Evolutionary conservation across 2,113 vertebrate species (phyloP), one percentile per base, ranked within the genome.

Genomic region (Loxodonta africana): DNA sequence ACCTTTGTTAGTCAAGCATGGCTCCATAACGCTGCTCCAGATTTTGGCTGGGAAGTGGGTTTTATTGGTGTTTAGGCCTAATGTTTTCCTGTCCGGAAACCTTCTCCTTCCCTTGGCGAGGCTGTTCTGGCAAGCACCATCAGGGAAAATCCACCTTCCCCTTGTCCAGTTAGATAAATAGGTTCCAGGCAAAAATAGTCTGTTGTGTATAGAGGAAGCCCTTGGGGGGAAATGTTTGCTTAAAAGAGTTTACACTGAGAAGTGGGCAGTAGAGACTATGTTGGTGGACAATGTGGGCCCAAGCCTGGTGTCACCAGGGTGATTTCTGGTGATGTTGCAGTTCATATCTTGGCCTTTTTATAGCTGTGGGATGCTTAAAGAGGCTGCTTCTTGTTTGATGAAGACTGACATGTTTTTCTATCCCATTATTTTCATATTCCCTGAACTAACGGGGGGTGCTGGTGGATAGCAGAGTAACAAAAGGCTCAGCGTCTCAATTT

Each of bases 1-100:
- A 95, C 96, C 93, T 95, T 97, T 98, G 97, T 96, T 96, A 97
- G 94, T 98, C 94, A 98, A 94, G 96, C 97, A 95, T 98, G 95
- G 95, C 95, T 86, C 83, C 62, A 90, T 90, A 80, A 92, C 74
- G 82, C 95, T 85, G 84, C 74, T 95, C 90, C 92, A 94, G 94
- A 83, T 97, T 95, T 97, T 14, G 21, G 85, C 92, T 2, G 26
- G 97, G 94, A 98, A 98, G 90, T 95, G 44, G 90, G 88, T 98
- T 98, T 98, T 98, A 97, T 95, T 97, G 96, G 98, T 96, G 92
- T 97, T 97, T 95, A 83, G 82, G 85, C 73, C 85, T 97, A 41
- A 90, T 93, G 65, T 84, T 74, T 98, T 86, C 90, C 93, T 80
- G 90, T 71, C 97, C 67, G 95, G 97, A 98, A 98, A 93, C 85